Evolutionary conservation across 2,797 vertebrate genomes (phyloP).

Genomic region (Okamejei kenojei): DNA sequence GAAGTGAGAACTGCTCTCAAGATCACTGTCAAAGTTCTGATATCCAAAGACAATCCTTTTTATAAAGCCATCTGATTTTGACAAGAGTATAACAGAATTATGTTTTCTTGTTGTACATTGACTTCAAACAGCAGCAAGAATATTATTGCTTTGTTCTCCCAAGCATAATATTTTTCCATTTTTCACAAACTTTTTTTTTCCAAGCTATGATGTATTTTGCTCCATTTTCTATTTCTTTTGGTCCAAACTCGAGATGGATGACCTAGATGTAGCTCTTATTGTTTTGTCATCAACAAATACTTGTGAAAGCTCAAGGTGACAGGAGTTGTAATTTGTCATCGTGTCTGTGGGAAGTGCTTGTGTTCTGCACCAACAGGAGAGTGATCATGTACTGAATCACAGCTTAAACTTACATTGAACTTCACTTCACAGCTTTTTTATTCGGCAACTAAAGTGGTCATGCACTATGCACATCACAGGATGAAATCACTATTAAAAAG

Average conservation of each 20-base stretch:
- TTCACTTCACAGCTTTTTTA: background rate
- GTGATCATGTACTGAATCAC: background rate
- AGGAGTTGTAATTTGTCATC: background rate
- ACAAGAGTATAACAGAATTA: background rate
- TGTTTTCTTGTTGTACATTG: background rate
- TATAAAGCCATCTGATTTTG: slow-evolving; percentile 21
- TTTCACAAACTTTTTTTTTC: background rate
- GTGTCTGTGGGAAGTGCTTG: background rate
- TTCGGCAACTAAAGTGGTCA: background rate
- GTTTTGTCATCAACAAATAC: background rate
- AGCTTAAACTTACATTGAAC: background rate
- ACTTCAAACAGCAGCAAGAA: background rate
- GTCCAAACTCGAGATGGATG: background rate
- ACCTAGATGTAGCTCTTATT: background rate
- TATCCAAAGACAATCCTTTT: background rate
- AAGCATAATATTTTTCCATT: background rate
- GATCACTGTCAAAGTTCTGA: background rate
- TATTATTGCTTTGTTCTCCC: background rate
- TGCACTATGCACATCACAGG: background rate
- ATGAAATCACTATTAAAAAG: background rate
- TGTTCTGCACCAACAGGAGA: background rate
- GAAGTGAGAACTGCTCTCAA: background rate
- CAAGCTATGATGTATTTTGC: background rate
- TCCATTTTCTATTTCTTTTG: background rate
- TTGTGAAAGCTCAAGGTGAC: background rate